A percentile compares a stretch with the other conserved stretches of the same genome.
Evolutionary conservation across 2,888 invertebrate genomes (phyloP).

Genomic region (Drosophila antonietae): DNA sequence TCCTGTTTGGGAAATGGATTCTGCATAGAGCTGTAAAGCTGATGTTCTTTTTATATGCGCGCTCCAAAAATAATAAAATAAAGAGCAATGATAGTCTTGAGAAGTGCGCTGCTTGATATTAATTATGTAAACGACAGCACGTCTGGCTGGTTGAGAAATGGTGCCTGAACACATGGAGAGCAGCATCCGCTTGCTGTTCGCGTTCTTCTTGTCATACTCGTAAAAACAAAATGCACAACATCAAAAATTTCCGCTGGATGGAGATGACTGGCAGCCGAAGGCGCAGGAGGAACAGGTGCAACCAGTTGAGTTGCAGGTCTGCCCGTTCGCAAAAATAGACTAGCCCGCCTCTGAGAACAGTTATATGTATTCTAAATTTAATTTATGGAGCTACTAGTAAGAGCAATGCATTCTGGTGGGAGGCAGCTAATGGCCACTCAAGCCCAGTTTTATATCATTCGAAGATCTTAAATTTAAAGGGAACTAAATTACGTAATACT

Average conservation of each 20-base stretch:
- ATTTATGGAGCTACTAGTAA: conserved; percentile 22
- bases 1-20: not conserved
- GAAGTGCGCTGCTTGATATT: conserved; percentile 36
- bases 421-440: conserved; percentile 5
- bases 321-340: not conserved
- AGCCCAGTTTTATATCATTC: not conserved
- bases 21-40: not conserved
- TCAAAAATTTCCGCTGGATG: conserved; percentile 35
- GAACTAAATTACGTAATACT: not conserved
- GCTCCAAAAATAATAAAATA: conserved; percentile 2
- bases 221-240: conserved; percentile 47
- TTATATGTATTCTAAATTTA: conserved; percentile 32
- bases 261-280: conserved; percentile 29
- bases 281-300: conserved; percentile 54
- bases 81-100: not conserved
- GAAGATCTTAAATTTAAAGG: not conserved
- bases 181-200: conserved; percentile 44
- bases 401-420: conserved; percentile 21
- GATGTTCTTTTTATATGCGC: not conserved
- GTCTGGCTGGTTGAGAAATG: conserved; percentile 14
- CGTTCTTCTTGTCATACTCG: conserved; percentile 37
- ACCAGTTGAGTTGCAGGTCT: conserved; percentile 31
- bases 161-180: conserved; percentile 32
- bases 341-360: not conserved
- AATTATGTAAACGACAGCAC: conserved; percentile 30